Percentiles rank a stretch among this genome's conserved stretches.
Evolutionary conservation across 2,797 vertebrate genomes (phyloP).

Genomic region (Sebastes cheni): DNA sequence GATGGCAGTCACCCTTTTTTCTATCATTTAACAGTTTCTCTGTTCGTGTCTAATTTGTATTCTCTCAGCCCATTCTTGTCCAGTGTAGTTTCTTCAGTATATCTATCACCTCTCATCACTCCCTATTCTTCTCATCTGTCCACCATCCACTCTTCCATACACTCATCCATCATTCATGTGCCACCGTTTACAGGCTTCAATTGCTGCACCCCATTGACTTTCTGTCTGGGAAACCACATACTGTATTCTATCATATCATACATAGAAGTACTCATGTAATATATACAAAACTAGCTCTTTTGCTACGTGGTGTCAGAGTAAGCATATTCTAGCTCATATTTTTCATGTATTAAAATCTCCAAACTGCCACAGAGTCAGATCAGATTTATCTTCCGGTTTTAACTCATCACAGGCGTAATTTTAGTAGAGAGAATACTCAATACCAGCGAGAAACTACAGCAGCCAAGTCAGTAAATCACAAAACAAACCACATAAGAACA

Average conservation of each 20-base stretch:
- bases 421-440: neutral
- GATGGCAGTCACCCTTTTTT: neutral
- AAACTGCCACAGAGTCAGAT: neutral
- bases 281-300: neutral
- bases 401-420: neutral
- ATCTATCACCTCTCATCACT: neutral
- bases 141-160: neutral
- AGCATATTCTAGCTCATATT: neutral
- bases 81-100: neutral
- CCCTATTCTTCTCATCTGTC: neutral
- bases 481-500: neutral
- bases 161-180: conserved; percentile 7
- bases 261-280: neutral
- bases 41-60: neutral
- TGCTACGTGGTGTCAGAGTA: neutral
- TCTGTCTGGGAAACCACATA: neutral
- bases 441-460: neutral
- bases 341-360: neutral
- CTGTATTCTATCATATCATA: neutral
- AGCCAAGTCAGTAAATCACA: neutral
- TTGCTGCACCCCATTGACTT: neutral
- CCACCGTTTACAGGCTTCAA: neutral
- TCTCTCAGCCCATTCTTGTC: neutral
- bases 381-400: neutral
- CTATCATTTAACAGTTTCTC: neutral